A percentile compares a stretch with the other conserved stretches of the same genome.
phyloP scores from a whole-genome alignment of 2,888 invertebrate species.

The Tetropium fuscum region DNA sequence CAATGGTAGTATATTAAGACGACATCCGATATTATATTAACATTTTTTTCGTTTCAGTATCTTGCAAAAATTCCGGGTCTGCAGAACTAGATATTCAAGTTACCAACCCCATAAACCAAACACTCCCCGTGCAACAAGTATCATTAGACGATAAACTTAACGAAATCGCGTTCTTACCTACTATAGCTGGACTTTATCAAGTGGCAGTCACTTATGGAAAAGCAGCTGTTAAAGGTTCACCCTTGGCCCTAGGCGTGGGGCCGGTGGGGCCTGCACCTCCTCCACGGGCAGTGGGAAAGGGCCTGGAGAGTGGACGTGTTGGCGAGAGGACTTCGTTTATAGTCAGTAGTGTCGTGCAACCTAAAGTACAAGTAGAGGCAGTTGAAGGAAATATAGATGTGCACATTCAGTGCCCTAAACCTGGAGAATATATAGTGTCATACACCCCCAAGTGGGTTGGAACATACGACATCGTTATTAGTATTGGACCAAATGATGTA shows the following conservation, averaged over 20 bases:
- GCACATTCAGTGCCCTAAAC: slow-evolving; percentile 66
- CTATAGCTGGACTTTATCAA: slow-evolving; percentile 82
- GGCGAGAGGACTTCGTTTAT: slow-evolving; percentile 80
- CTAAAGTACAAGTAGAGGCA: slow-evolving; percentile 72
- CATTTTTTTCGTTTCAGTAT: slow-evolving; percentile 76
- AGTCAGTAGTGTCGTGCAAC: slow-evolving; percentile 72
- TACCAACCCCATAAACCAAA: slow-evolving; percentile 87
- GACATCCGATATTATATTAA: not conserved
- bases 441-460: slow-evolving; percentile 95
- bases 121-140: slow-evolving; percentile 82
- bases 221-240: slow-evolving; percentile 69
- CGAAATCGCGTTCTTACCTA: slow-evolving; percentile 87
- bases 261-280: slow-evolving; percentile 71
- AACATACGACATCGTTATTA: slow-evolving; percentile 88
- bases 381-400: slow-evolving; percentile 72
- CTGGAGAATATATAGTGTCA: slow-evolving; percentile 88
- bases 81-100: slow-evolving; percentile 90
- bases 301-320: slow-evolving; percentile 76
- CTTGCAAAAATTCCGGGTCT: slow-evolving; percentile 83
- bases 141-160: slow-evolving; percentile 77
- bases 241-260: slow-evolving; percentile 72
- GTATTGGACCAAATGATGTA: slow-evolving; percentile 64
- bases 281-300: slow-evolving; percentile 75
- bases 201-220: slow-evolving; percentile 79
- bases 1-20: slow-evolving; percentile 72